Evolutionary conservation across 92 coral and sea anemone genomes (phyloP), one percentile per base, ranked within the genome.

Genomic region (Phenganax subtilis): DNA sequence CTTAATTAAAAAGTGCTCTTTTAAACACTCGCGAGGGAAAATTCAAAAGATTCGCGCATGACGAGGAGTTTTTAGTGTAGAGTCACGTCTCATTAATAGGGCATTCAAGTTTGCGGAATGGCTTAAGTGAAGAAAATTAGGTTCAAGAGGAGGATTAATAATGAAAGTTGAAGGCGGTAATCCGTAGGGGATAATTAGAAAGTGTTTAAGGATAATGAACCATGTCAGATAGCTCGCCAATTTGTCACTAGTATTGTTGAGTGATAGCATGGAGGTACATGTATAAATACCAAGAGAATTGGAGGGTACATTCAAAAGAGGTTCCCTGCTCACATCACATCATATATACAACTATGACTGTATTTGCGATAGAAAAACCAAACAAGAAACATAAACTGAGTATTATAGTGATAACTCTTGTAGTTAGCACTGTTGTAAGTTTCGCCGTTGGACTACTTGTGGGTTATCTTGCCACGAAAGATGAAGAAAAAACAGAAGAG

Each of bases 111-210:
- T 37, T 37, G 47, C 47, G 47, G 5, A 37, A 37, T 37, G 47
- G 47, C 47, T 37, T 37, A 37, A 37, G 47, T 37, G 3, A 37
- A 37, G 5, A 37, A 37, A 37, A 37, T 37, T 0, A 28, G 14
- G 14, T 58, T n/a, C 63, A 58, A 37, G 47, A 37, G 47, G 47
- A 37, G 47, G 2, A 37, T 15, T 12, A 28, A 61, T 61, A 37
- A 29, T 68, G 73, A 68, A 12, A 9, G 10, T 10, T 37, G 73
- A 37, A 68, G 73, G 73, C 73, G 73, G 73, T 68, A 20, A 68
- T 68, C 47, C 5, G 73, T 37, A 30, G 12, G 73, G 73, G 73
- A 28, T 28, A 68, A 68, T 68, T 68, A 68, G 47, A 68, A 68
- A 29, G 53, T 68, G 15, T 68, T 68, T 68, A 68, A 68, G 47